A percentile compares a stretch with the other conserved stretches of the same genome.
Conservation (phyloP, 2,113 vertebrate genomes). For the Manacus vitellinus region DNA sequence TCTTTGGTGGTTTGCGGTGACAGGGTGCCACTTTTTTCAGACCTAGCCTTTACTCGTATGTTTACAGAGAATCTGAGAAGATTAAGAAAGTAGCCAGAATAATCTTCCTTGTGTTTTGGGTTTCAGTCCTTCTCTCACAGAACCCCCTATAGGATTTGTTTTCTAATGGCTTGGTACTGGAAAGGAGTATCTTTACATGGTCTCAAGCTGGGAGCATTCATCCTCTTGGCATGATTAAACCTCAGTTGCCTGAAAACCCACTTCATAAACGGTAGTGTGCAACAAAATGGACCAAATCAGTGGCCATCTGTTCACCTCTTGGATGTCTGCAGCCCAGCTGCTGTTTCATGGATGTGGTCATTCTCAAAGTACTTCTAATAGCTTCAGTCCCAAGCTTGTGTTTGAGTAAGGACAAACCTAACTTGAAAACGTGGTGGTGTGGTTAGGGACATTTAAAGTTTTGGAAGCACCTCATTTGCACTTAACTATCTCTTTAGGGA, state of each 20-base stretch:
- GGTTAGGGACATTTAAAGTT: not conserved
- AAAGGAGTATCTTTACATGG: not conserved
- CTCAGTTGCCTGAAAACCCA: not conserved
- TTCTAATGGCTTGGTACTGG: not conserved
- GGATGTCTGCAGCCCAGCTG: not conserved
- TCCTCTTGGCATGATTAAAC: not conserved
- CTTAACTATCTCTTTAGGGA: not conserved
- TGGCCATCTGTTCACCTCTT: slow-evolving; percentile 15
- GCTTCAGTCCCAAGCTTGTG: not conserved
- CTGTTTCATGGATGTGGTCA: not conserved
- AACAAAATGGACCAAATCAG: not conserved
- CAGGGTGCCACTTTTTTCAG: not conserved
- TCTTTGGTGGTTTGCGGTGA: not conserved
- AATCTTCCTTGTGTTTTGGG: not conserved
- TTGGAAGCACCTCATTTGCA: not conserved
- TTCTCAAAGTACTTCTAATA: not conserved
- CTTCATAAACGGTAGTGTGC: not conserved
- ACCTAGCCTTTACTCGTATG: not conserved
- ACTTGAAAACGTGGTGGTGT: not conserved
- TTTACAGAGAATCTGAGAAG: not conserved
- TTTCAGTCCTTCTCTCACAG: not conserved
- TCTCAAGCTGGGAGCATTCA: not conserved
- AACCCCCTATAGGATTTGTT: not conserved
- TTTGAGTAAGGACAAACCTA: not conserved
- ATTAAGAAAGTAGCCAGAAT: not conserved